Evolutionary conservation across 2,797 vertebrate species (phyloP), one percentile per base, ranked within the genome.

Genomic region (Peromyscus attwateri): DNA sequence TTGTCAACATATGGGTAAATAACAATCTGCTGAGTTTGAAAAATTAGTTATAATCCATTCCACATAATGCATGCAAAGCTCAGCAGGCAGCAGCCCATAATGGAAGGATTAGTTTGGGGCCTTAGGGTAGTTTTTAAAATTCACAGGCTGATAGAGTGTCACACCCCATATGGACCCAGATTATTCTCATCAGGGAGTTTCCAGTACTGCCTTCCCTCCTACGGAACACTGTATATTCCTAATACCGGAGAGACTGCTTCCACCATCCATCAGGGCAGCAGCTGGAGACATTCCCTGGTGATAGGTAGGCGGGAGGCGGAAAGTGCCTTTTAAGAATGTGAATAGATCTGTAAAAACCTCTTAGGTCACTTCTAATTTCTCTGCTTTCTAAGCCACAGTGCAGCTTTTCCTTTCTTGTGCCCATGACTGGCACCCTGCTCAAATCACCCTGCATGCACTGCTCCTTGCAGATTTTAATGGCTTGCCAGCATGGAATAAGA

Each of bases 11-110:
- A 97, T 96, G 97, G 97, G 97, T 98, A 97, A 98, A 95, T 97
- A 98, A 96, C 94, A 93, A 96, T 98, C 96, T 97, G 92, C 95
- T 97, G 97, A 98, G 96, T 97, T 98, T 93, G 97, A 97, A 97
- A 98, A 97, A 98, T 96, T 97, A 97, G 95, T 93, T 97, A 94
- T 97, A 95, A 97, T 93, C 94, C 91, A 96, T 93, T 97, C 97
- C 97, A 89, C 94, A 90, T 83, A 95, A 95, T 89, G 87, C 49
- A 76, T 90, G 83, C 87, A 93, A 97, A 95, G 73, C 95, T 93
- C 95, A 96, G 95, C 93, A 97, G 91, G 97, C 89, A 88, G 75
- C 92, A 57, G 87, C 95, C 79, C 95, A 83, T 95, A 97, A 97
- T 90, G 96, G 97, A 96, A 96, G 96, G 95, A 97, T 97, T 97